Evolutionary conservation across 2,113 vertebrate genomes (phyloP).

Genomic region (Aspiorhynchus laticeps): DNA sequence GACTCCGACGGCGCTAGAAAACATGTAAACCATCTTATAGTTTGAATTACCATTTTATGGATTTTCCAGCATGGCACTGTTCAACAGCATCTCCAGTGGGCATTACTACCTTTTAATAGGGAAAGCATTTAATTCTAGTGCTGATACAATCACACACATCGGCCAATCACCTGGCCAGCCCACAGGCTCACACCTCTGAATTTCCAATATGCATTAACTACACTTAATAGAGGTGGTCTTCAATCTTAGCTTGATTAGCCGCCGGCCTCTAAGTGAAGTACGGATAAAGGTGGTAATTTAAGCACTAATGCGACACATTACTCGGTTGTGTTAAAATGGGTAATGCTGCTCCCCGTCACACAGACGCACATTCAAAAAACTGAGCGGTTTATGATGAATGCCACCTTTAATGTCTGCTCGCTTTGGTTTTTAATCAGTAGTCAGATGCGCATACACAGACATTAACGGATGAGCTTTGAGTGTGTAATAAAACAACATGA

Average conservation of each 20-base stretch:
- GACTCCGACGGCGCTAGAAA: neutral
- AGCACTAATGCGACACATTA: slow-evolving; percentile 43
- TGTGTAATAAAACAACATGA: slow-evolving; percentile 34
- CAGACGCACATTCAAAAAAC: slow-evolving; percentile 1
- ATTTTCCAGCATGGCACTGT: neutral
- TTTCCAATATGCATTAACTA: slow-evolving; percentile 40
- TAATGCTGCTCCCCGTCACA: slow-evolving; percentile 5
- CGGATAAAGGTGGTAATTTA: slow-evolving; percentile 44
- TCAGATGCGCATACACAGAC: neutral
- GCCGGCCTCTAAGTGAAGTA: slow-evolving; percentile 24
- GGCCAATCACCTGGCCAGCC: slow-evolving; percentile 28
- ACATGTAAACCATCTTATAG: neutral
- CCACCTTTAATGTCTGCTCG: slow-evolving; percentile 19
- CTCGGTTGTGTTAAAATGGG: slow-evolving; percentile 19
- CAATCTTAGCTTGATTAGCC: slow-evolving; percentile 45
- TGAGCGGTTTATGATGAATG: slow-evolving; percentile 31
- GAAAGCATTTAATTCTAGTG: slow-evolving; percentile 34
- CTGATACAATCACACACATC: slow-evolving; percentile 36
- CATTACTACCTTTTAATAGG: slow-evolving; percentile 35
- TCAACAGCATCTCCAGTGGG: slow-evolving; percentile 10
- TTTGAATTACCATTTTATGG: neutral
- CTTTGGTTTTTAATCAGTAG: slow-evolving; percentile 38
- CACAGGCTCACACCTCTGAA: slow-evolving; percentile 34
- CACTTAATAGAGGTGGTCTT: slow-evolving; percentile 37
- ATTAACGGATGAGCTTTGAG: slow-evolving; percentile 18